Percentiles rank a stretch among this genome's conserved stretches.
Evolutionary conservation across 1,140 invertebrate species (phyloP).

Genomic region (Globodera rostochiensis): DNA sequence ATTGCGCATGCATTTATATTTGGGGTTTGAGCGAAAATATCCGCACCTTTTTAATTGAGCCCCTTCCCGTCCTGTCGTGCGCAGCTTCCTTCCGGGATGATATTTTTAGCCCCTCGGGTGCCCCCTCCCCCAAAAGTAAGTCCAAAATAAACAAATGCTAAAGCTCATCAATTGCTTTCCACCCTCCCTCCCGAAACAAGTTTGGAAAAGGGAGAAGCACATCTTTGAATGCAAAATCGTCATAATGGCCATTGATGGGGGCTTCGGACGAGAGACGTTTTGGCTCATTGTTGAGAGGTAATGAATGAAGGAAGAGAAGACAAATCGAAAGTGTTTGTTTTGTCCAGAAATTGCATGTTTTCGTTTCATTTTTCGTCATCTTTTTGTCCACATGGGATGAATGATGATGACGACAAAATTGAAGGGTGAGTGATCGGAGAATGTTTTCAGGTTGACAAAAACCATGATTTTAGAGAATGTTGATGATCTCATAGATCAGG

Average conservation of each 20-base stretch:
- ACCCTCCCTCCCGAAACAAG: neutral
- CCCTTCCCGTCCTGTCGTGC: too few relatives aligned
- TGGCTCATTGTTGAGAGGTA: neutral
- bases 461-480: too few relatives aligned
- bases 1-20: neutral
- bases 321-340: too few relatives aligned
- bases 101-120: neutral
- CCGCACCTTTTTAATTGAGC: neutral
- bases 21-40: too few relatives aligned
- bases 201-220: neutral
- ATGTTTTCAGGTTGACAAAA: neutral
- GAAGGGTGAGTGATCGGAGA: neutral
- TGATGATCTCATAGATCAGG: too few relatives aligned
- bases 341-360: too few relatives aligned
- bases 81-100: neutral
- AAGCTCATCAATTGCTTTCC: neutral
- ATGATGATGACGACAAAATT: neutral
- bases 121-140: neutral
- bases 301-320: neutral
- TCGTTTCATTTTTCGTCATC: too few relatives aligned
- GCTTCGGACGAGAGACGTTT: too few relatives aligned
- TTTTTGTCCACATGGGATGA: too few relatives aligned
- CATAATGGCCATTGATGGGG: neutral
- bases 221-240: neutral
- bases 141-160: neutral